A percentile compares a stretch with the other conserved stretches of the same genome.
phyloP scores from a whole-genome alignment of 1,140 invertebrate genomes.

The Mylabris phalerata region DNA sequence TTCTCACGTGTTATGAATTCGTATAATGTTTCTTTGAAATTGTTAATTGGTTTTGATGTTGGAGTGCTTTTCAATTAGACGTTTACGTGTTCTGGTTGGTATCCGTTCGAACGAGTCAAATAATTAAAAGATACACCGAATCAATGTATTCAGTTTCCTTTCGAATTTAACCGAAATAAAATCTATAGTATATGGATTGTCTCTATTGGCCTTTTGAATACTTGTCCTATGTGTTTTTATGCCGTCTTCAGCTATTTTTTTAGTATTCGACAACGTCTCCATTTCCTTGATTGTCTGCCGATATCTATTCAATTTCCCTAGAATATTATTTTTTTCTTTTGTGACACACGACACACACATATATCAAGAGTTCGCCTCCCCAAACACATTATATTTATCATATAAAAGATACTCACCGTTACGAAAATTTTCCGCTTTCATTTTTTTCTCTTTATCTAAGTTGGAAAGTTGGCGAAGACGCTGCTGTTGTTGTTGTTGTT shows the following conservation, averaged over 20 bases:
- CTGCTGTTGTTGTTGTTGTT: too few relatives aligned
- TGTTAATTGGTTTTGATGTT: constrained; percentile 8
- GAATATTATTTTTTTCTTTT: constrained; percentile 13
- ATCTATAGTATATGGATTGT: constrained; percentile 3
- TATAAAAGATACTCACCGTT: constrained; percentile 16
- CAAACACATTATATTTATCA: constrained; percentile 15
- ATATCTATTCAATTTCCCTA: constrained; percentile 11
- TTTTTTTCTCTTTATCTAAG: not conserved
- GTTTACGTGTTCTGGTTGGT: not conserved
- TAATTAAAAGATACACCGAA: too few relatives aligned
- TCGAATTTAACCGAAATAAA: constrained; percentile 9
- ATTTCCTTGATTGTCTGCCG: constrained; percentile 14
- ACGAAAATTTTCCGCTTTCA: constrained; percentile 8
- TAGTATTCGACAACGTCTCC: constrained; percentile 14
- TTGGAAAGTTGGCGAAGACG: too few relatives aligned
- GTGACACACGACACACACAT: constrained; percentile 11
- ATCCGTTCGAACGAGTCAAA: not conserved
- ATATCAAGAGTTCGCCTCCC: constrained; percentile 8
- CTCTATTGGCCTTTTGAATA: constrained; percentile 7
- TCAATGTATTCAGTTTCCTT: too few relatives aligned
- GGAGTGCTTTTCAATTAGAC: constrained; percentile 5
- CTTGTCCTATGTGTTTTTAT: not conserved
- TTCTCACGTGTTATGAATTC: constrained; percentile 14
- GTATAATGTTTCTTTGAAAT: constrained; percentile 17
- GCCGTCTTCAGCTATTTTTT: not conserved